Percentiles rank a stretch among this genome's conserved stretches.
Conservation (phyloP, 64 coral and sea anemone species). For the Montipora foliosa region DNA sequence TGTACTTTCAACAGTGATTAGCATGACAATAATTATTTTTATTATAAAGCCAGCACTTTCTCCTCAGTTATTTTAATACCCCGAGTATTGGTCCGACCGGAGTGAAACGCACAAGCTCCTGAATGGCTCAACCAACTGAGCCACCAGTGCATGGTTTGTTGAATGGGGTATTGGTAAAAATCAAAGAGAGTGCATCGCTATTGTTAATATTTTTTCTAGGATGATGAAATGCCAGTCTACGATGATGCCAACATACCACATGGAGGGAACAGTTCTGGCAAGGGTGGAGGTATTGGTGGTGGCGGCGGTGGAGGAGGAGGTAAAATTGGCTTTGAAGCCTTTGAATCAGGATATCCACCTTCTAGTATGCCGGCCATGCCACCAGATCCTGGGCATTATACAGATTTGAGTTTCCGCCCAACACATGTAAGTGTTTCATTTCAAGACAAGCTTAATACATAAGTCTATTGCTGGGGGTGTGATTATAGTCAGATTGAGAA, state of each 20-base stretch:
- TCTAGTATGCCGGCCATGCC: conserved; percentile 69
- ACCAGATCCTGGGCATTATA: conserved; percentile 52
- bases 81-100: too few species aligned
- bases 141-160: too few species aligned
- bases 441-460: neutral
- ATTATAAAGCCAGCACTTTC: too few species aligned
- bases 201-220: neutral
- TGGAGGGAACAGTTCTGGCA: conserved; percentile 29
- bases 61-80: too few species aligned
- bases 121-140: too few species aligned
- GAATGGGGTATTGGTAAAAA: too few species aligned
- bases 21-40: too few species aligned
- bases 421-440: conserved; percentile 73
- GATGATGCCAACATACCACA: conserved; percentile 56
- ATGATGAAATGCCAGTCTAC: conserved; percentile 29
- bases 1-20: too few species aligned
- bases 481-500: too few species aligned
- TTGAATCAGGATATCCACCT: conserved; percentile 38
- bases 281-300: conserved; percentile 50
- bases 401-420: conserved; percentile 44
- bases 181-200: too few species aligned
- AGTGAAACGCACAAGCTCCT: too few species aligned
- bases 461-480: too few species aligned
- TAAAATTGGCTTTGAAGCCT: conserved; percentile 78
- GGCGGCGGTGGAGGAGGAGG: conserved; percentile 74